Evolutionary conservation across 2,888 invertebrate species (phyloP).

Genomic region (Aleiodes alternator): DNA sequence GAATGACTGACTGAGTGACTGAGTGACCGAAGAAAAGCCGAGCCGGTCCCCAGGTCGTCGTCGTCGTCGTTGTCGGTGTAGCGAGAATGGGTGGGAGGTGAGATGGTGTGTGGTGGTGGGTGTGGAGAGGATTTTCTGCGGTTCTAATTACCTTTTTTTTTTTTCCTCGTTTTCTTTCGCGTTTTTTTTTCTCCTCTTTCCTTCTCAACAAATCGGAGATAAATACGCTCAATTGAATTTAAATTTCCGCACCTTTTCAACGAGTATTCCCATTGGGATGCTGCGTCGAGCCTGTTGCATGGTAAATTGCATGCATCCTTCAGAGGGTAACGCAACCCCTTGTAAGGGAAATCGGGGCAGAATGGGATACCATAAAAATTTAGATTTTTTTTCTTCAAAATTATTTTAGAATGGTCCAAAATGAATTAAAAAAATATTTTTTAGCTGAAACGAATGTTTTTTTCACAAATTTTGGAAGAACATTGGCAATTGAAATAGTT

Average conservation of each 20-base stretch:
- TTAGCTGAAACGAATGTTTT: too few relatives aligned
- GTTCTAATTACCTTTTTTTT: slow-evolving; percentile 13
- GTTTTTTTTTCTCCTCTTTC: not conserved
- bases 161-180: slow-evolving; percentile 13
- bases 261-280: not conserved
- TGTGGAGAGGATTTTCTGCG: slow-evolving; percentile 12
- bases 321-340: too few relatives aligned
- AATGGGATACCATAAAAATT: too few relatives aligned
- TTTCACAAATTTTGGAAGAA: too few relatives aligned
- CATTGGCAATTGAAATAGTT: too few relatives aligned
- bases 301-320: too few relatives aligned
- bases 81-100: slow-evolving; percentile 32
- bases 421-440: too few relatives aligned
- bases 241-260: slow-evolving; percentile 6
- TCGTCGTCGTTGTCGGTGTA: slow-evolving; percentile 23
- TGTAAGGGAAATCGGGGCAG: too few relatives aligned
- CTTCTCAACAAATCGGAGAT: not conserved
- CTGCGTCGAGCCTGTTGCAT: not conserved
- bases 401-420: too few relatives aligned
- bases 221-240: not conserved
- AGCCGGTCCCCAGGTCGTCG: slow-evolving; percentile 41
- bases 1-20: slow-evolving; percentile 61
- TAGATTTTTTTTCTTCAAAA: too few relatives aligned
- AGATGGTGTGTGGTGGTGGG: slow-evolving; percentile 17
- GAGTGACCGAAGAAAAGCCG: slow-evolving; percentile 53